Evolutionary conservation across 2,888 invertebrate species (phyloP).

Genomic region (Thymelicus lineola): DNA sequence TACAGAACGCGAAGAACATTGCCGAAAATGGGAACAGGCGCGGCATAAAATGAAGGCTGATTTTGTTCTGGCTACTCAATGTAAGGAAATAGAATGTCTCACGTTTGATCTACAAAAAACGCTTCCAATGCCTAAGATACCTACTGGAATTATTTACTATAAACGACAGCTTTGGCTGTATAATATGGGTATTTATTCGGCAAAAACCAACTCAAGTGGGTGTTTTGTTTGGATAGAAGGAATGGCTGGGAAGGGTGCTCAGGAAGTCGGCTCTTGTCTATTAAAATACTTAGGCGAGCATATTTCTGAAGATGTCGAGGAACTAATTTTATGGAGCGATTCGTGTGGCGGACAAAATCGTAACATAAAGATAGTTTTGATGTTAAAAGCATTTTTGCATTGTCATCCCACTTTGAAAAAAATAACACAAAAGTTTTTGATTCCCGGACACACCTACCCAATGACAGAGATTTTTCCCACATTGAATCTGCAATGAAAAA

Average conservation of each 20-base stretch:
- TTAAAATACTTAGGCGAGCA: too few species aligned
- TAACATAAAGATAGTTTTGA: background rate
- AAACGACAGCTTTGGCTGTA: conserved; percentile 38
- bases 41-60: too few species aligned
- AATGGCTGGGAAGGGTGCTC: conserved; percentile 39
- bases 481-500: too few species aligned
- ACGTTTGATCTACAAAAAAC: conserved; percentile 35
- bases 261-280: conserved; percentile 26
- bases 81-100: conserved; percentile 41
- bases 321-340: conserved; percentile 29
- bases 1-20: too few species aligned
- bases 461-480: conserved; percentile 32
- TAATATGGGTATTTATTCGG: conserved; percentile 25
- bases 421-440: too few species aligned
- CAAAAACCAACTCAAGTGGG: conserved; percentile 23
- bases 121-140: conserved; percentile 31
- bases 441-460: conserved; percentile 22
- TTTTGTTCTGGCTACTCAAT: background rate
- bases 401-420: too few species aligned
- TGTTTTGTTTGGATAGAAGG: conserved; percentile 41
- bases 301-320: background rate
- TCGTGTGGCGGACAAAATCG: conserved; percentile 9
- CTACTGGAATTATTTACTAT: conserved; percentile 31
- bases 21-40: too few species aligned
- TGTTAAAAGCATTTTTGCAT: too few species aligned